Conservation (phyloP, 2,113 vertebrate species). For the Pangasianodon hypophthalmus region DNA sequence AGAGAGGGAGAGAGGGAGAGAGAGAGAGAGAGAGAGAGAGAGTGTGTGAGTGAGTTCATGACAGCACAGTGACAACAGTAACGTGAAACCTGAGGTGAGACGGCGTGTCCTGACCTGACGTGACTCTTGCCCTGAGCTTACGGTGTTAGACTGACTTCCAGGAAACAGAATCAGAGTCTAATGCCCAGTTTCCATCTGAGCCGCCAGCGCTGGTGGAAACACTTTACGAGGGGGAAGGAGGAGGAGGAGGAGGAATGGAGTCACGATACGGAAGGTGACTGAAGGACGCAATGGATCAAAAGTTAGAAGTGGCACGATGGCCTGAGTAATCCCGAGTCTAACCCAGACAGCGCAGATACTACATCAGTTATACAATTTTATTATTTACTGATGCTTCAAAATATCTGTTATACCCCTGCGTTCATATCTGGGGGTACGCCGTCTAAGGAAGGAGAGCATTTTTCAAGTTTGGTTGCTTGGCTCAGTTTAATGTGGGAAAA, state of each 20-base stretch:
- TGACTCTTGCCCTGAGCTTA: slow-evolving; percentile 30
- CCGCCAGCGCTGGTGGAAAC: not conserved
- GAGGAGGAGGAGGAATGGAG: not conserved
- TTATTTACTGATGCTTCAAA: not conserved
- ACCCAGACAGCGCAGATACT: not conserved
- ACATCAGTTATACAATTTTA: not conserved
- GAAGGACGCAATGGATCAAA: not conserved
- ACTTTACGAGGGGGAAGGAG: not conserved
- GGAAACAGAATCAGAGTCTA: slow-evolving; percentile 23
- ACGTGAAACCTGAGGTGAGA: slow-evolving; percentile 15
- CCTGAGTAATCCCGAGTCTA: not conserved
- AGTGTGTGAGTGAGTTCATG: not conserved
- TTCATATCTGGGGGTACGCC: not conserved
- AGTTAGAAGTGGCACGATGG: not conserved
- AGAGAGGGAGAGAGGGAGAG: not conserved
- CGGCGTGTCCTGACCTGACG: slow-evolving; percentile 3
- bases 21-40: not conserved
- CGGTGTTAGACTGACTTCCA: slow-evolving; percentile 47
- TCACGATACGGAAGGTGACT: not conserved
- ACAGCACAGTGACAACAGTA: not conserved
- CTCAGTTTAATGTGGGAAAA: not conserved
- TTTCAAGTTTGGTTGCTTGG: not conserved
- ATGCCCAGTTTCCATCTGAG: slow-evolving; percentile 25
- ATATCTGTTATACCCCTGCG: not conserved
- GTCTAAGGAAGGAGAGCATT: not conserved